Conservation (phyloP, 2,888 invertebrate genomes). For the Perizoma affinitatum region DNA sequence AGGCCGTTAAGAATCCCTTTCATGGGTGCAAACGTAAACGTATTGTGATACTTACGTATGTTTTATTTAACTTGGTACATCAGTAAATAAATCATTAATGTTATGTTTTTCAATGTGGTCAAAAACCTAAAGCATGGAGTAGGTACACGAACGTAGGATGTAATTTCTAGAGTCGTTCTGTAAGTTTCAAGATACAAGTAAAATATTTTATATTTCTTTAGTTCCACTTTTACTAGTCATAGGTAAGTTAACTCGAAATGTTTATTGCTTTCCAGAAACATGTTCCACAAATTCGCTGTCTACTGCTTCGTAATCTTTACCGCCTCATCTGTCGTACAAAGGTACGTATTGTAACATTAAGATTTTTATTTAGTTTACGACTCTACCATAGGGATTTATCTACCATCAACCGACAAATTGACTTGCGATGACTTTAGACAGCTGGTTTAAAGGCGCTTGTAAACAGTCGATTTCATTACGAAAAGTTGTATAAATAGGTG, state of each 20-base stretch:
- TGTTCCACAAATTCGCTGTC: slow-evolving; percentile 53
- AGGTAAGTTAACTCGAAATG: slow-evolving; percentile 2
- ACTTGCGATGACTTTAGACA: no score
- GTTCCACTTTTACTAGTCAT: slow-evolving; percentile 2
- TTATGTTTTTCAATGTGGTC: neutral
- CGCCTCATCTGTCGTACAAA: slow-evolving; percentile 58
- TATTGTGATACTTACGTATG: slow-evolving; percentile 24
- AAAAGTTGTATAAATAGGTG: no score
- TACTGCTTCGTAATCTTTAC: slow-evolving; percentile 57
- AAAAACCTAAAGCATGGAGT: no score
- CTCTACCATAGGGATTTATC: no score
- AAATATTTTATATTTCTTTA: slow-evolving; percentile 3
- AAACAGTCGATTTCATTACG: no score
- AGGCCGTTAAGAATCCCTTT: slow-evolving; percentile 54
- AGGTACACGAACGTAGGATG: no score
- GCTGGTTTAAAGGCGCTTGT: no score
- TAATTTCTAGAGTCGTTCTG: neutral
- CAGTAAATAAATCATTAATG: slow-evolving; percentile 14
- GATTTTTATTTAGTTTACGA: no score
- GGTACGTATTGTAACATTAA: slow-evolving; percentile 47
- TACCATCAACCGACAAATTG: no score
- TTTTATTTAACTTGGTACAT: slow-evolving; percentile 24
- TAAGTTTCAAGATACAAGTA: neutral
- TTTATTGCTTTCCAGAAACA: slow-evolving; percentile 65
- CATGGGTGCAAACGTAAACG: slow-evolving; percentile 41